These are phyloP conservation scores for Alethe diademata DNA, from an alignment of 2,113 vertebrate genomes.

Conservation along the genomic window DNA sequence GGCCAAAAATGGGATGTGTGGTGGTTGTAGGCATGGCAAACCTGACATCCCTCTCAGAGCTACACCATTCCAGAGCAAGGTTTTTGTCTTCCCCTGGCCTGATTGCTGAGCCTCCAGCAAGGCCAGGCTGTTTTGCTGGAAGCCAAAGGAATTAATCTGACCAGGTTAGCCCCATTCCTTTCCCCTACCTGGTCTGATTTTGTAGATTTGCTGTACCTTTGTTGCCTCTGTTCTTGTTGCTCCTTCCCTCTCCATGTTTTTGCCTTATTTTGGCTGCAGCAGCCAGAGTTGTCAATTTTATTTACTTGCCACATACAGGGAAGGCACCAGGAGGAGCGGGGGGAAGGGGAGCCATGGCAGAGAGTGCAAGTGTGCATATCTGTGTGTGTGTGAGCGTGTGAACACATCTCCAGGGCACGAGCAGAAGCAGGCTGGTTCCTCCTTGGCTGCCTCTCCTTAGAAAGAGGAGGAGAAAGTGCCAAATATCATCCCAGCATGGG, in stretches of 20 bases:
- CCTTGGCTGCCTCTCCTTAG: neutral
- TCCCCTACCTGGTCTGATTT: neutral
- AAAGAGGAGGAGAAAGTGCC: conserved; percentile 25
- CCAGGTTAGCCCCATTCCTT: neutral
- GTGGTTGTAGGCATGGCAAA: neutral
- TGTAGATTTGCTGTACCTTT: neutral
- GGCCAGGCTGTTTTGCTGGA: rapidly evolving
- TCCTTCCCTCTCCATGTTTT: neutral
- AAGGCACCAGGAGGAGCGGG: neutral
- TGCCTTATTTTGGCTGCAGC: conserved; percentile 4
- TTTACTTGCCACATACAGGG: neutral
- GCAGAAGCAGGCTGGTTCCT: neutral
- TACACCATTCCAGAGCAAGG: neutral
- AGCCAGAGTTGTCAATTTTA: neutral
- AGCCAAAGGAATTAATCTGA: neutral
- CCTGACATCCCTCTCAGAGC: neutral
- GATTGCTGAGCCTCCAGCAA: neutral
- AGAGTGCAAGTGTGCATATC: neutral
- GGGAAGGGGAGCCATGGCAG: neutral
- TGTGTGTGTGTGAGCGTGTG: neutral
- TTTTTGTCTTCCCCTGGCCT: neutral
- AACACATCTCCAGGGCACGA: neutral
- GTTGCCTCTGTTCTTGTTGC: neutral
- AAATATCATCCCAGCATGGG: conserved; percentile 19
- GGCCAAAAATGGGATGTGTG: neutral